Evolutionary conservation across 2,113 vertebrate genomes (phyloP), one percentile per base, ranked within the genome.

Genomic region (Crotophaga sulcirostris): DNA sequence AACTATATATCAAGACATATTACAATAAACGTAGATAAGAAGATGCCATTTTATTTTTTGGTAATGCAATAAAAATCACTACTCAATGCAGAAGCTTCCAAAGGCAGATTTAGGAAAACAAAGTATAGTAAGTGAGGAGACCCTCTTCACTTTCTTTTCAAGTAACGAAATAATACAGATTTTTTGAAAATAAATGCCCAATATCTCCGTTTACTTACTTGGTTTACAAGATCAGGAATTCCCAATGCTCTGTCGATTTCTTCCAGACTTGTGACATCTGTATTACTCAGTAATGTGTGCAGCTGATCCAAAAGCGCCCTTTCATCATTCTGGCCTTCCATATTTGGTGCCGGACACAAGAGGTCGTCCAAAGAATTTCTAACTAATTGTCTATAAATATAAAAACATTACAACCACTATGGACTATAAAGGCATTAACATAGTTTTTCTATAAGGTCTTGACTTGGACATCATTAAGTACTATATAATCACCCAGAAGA

Each of bases 201-300:
- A 69, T 58, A 73, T 29, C 17, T 49, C 54, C 29, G 21, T 38
- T 56, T 40, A 33, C 96, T 88, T 97, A 99, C 99, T 98, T 99
- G 99, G 96, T 98, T 99, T 33, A 99, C 99, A 55, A 99, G 99
- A 83, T 99, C 99, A 75, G 99, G 99, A 97, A 99, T 99, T 85
- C 99, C 99, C 54, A 99, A 95, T 16, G 99, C 99, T 96, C 99
- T 98, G 95, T 99, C 99, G 19, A 99, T 99, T 94, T 99, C 99
- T 93, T 99, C 99, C 88, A 99, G 97, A 42, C 99, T 97, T 9
- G 98, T 99, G 90, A 98, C 98, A 93, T 99, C 99, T 0, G 99
- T 98, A 9, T 99, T 99, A 89, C 98, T 99, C 84, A 99, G 97
- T 47, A 99, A 97, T 5, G 98, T 99, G 96, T 99, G 99, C 75